Conservation (phyloP, 2,113 vertebrate species). For the Rhinopomastus cyanomelas region DNA sequence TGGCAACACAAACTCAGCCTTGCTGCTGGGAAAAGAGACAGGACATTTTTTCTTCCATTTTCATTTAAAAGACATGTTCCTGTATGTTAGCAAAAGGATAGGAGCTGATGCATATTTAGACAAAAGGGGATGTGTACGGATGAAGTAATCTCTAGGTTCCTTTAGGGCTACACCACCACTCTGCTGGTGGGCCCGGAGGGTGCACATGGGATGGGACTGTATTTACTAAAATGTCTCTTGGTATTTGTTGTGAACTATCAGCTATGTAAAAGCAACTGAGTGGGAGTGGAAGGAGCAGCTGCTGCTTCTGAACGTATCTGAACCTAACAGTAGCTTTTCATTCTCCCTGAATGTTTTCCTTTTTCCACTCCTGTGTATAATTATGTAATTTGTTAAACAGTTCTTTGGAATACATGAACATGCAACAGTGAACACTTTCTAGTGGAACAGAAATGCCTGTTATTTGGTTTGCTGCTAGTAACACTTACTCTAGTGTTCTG, state of each 20-base stretch:
- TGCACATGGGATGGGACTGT: background rate
- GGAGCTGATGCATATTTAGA: background rate
- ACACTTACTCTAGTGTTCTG: background rate
- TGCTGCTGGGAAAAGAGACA: background rate
- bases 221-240: background rate
- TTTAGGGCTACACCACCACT: background rate
- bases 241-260: background rate
- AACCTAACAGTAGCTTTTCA: background rate
- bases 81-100: background rate
- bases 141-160: background rate
- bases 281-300: background rate
- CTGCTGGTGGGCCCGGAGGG: rapidly evolving
- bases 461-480: background rate
- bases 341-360: background rate
- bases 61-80: background rate
- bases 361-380: background rate
- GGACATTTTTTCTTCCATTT: background rate
- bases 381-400: background rate
- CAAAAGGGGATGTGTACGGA: background rate
- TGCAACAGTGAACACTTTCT: background rate
- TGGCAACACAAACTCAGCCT: background rate
- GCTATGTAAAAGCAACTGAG: background rate
- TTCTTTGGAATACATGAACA: background rate
- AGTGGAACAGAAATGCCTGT: background rate
- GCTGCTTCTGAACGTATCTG: background rate